Evolutionary conservation across 2,113 vertebrate species (phyloP), one percentile per base, ranked within the genome.

Genomic region (Triplophysa dalaica): DNA sequence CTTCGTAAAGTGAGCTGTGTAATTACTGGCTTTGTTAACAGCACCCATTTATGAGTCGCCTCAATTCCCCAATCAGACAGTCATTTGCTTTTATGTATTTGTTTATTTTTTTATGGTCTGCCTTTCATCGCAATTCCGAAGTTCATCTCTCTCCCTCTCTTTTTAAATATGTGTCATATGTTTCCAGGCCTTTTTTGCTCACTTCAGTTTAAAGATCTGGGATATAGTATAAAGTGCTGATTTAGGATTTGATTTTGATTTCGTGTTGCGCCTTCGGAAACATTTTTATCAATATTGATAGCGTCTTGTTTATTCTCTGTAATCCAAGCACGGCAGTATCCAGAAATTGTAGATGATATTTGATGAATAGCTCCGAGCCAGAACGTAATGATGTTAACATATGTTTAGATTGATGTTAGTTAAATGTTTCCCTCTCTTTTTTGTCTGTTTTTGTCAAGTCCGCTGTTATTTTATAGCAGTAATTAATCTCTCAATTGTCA

Each of bases 1-100:
- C 62, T 6, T 38, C 33, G 24, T 70, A 72, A 64, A 26, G 65
- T 83, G 24, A 41, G 77, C 72, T 48, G 29, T 45, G 62, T 82
- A 82, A 84, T 87, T 85, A 85, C 77, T 29, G 9, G 74, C 78
- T 75, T 85, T 82, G 79, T 85, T 82, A 80, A 82, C 14, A 7
- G 12, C 78, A 74, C 69, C 73, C 26, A 24, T 72, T 78, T 80
- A 81, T 45, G 22, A 81, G 68, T 66, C 48, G 68, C 64, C 70
- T 73, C 64, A 73, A 64, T 62, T 63, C 64, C 70, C 73, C 64
- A 73, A 64, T 80, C 58, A 41, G 12, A 29, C 14, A 3, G 13
- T 69, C 45, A 48, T 26, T 73, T 43, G 19, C 54, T 60, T 41
- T 67, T 58, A 21, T 10, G n/a, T 58, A 21, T 58, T 58, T 58